These are phyloP conservation scores for Harpalus rufipes DNA, from an alignment of 2,888 invertebrate species.

Conservation along the genomic window DNA sequence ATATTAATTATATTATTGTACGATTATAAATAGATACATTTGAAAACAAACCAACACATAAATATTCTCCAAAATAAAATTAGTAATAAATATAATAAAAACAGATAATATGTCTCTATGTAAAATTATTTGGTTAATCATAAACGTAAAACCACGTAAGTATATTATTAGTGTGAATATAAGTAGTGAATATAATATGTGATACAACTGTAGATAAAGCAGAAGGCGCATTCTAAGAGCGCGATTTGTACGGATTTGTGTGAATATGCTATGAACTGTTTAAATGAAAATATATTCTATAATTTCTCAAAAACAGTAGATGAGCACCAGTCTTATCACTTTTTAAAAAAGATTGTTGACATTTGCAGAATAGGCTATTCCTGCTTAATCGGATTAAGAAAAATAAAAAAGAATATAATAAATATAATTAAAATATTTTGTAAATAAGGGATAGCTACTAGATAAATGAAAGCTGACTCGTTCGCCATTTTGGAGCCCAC, in stretches of 20 bases:
- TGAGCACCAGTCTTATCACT: conserved; percentile 9
- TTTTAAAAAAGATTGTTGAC: background rate
- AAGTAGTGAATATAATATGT: conserved; percentile 25
- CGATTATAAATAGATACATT: conserved; percentile 62
- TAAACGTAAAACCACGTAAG: conserved; percentile 52
- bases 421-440: no score
- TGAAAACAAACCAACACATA: conserved; percentile 59
- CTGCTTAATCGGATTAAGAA: no score
- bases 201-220: conserved; percentile 41
- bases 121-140: conserved; percentile 55
- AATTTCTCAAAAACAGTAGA: background rate
- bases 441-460: no score
- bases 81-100: conserved; percentile 56
- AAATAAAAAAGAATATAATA: no score
- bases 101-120: conserved; percentile 4
- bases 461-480: no score
- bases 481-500: no score
- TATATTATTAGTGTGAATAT: conserved; percentile 50
- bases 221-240: conserved; percentile 17
- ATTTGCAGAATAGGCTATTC: no score
- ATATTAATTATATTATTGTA: conserved; percentile 61
- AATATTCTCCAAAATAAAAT: conserved; percentile 50
- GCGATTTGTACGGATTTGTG: conserved; percentile 35
- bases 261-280: conserved; percentile 42
- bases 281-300: background rate